Evolutionary conservation across 2,113 vertebrate genomes (phyloP).

Genomic region (Acrocephalus arundinaceus): DNA sequence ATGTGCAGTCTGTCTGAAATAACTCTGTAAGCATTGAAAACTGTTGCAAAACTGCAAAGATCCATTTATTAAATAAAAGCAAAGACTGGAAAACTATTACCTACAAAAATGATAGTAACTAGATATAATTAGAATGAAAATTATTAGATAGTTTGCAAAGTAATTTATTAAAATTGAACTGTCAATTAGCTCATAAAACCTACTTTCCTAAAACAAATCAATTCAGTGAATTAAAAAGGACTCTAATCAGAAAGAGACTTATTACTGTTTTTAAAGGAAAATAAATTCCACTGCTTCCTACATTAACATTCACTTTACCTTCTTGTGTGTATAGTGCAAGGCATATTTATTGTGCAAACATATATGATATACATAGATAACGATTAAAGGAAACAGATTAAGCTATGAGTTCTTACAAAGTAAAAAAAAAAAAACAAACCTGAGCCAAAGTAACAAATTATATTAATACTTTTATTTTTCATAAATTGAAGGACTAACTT

Average conservation of each 20-base stretch:
- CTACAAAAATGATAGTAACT: not conserved
- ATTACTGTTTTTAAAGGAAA: not conserved
- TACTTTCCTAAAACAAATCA: not conserved
- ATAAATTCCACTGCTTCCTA: not conserved
- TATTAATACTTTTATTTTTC: not conserved
- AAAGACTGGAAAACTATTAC: not conserved
- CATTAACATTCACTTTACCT: not conserved
- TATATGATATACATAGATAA: not conserved
- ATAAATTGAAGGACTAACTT: not conserved
- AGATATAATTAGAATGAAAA: not conserved
- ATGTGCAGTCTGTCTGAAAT: not conserved
- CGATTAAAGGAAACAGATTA: not conserved
- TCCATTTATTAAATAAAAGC: slow-evolving; percentile 14
- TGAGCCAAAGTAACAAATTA: not conserved
- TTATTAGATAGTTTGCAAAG: not conserved
- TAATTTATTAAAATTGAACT: not conserved
- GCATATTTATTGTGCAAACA: not conserved
- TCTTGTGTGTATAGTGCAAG: not conserved
- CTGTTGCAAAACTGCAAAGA: not conserved
- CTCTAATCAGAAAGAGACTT: not conserved
- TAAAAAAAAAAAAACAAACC: not conserved
- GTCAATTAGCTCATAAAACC: not conserved
- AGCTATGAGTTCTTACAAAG: not conserved
- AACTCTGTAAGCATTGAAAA: not conserved
- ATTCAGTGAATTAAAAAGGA: not conserved